Percentiles rank a stretch among this genome's conserved stretches.
These are phyloP conservation scores for Drosophila nigricruria DNA, from an alignment of 2,888 invertebrate species.

Conservation along the genomic window DNA sequence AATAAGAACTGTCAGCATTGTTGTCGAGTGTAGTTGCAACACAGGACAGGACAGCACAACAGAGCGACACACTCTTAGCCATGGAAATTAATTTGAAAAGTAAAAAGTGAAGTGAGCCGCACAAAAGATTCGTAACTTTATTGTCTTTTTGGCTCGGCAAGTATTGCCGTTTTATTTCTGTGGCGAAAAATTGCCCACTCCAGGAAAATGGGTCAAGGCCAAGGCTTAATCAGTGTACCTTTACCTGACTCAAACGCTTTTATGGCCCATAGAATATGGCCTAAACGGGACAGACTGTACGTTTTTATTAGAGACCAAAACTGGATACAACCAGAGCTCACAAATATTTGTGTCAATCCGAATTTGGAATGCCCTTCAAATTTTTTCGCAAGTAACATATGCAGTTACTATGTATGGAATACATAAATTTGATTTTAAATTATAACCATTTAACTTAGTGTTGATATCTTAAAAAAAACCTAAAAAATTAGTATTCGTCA, in stretches of 20 bases:
- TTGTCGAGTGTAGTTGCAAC: slow-evolving; percentile 20
- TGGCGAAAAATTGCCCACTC: not conserved
- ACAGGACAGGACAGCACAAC: not conserved
- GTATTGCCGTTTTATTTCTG: slow-evolving; percentile 6
- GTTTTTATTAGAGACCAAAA: slow-evolving; percentile 43
- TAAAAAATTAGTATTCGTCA: too few species aligned
- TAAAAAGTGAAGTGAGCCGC: slow-evolving; percentile 46
- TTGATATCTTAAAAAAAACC: too few species aligned
- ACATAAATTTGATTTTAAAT: too few species aligned
- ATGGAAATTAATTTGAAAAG: slow-evolving; percentile 43
- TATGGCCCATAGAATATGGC: slow-evolving; percentile 48
- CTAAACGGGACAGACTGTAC: slow-evolving; percentile 34
- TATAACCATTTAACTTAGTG: too few species aligned
- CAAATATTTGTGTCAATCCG: not conserved
- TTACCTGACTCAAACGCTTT: slow-evolving; percentile 61
- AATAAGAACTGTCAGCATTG: slow-evolving; percentile 24
- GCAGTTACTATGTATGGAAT: not conserved
- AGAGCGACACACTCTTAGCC: slow-evolving; percentile 12
- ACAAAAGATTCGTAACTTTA: slow-evolving; percentile 33
- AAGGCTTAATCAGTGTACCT: slow-evolving; percentile 60
- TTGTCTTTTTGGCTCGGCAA: slow-evolving; percentile 27
- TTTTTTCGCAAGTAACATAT: not conserved
- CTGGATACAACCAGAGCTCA: slow-evolving; percentile 11
- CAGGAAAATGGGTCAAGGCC: slow-evolving; percentile 72
- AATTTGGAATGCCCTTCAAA: not conserved